Evolutionary conservation across 2,797 vertebrate genomes (phyloP).

Genomic region (Leptatherina wallacei): DNA sequence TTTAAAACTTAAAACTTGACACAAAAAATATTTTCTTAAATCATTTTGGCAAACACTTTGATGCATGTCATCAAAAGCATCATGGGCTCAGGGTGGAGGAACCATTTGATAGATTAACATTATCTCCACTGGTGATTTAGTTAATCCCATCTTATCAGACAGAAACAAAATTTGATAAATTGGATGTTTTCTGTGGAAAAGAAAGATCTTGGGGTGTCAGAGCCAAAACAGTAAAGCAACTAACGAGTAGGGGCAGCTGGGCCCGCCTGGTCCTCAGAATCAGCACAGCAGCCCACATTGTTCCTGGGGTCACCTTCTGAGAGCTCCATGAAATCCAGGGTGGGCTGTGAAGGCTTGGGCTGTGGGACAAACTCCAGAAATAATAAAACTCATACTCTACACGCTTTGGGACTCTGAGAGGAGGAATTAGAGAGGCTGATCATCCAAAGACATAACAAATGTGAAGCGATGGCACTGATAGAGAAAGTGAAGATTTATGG

Average conservation of each 20-base stretch:
- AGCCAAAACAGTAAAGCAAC: slow-evolving; percentile 54
- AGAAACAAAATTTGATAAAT: slow-evolving; percentile 1
- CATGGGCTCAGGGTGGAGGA: too few species aligned
- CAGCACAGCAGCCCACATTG: slow-evolving; percentile 64
- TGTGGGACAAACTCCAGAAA: slow-evolving; percentile 55
- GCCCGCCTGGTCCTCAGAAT: slow-evolving; percentile 44
- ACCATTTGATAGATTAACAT: too few species aligned
- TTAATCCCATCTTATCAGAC: background rate
- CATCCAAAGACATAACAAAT: slow-evolving; percentile 38
- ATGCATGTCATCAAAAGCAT: too few species aligned
- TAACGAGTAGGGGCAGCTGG: slow-evolving; percentile 67
- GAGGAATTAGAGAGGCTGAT: slow-evolving; percentile 42
- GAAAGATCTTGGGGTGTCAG: slow-evolving; percentile 6
- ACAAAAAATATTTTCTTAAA: background rate
- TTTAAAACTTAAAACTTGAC: background rate
- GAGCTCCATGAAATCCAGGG: slow-evolving; percentile 72
- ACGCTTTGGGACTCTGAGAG: slow-evolving; percentile 11
- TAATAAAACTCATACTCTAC: slow-evolving; percentile 52
- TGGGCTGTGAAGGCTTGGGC: slow-evolving; percentile 42
- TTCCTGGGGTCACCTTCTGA: slow-evolving; percentile 49
- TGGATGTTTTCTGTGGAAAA: slow-evolving; percentile 17
- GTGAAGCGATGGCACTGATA: background rate
- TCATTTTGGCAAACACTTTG: background rate
- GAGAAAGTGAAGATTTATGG: background rate
- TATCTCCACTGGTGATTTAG: background rate